Conservation (phyloP, 2,888 invertebrate species). For the Emmelina monodactyla region DNA sequence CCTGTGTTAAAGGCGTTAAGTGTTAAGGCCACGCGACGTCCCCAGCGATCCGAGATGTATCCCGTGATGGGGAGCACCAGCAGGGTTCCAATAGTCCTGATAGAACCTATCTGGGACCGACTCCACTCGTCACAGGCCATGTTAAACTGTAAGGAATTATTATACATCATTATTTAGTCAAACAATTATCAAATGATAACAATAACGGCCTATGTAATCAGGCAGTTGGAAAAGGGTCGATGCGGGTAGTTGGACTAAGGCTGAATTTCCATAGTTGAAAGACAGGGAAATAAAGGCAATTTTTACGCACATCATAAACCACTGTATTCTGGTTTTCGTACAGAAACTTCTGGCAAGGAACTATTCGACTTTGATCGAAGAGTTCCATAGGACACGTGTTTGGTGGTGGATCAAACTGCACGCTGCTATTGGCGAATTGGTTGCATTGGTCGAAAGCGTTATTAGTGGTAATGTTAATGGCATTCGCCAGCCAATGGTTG, state of each 20-base stretch:
- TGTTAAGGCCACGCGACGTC: constrained; percentile 69
- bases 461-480: constrained; percentile 29
- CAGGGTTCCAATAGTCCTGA: constrained; percentile 76
- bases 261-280: too few relatives aligned
- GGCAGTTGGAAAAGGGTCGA: too few relatives aligned
- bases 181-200: too few relatives aligned
- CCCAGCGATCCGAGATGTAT: constrained; percentile 77
- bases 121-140: constrained; percentile 76
- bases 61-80: constrained; percentile 76
- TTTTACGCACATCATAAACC: constrained; percentile 51
- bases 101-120: constrained; percentile 75
- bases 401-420: constrained; percentile 9
- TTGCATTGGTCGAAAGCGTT: constrained; percentile 35
- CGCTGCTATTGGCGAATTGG: constrained; percentile 27
- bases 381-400: constrained; percentile 33
- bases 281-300: too few relatives aligned
- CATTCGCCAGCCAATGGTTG: constrained; percentile 36
- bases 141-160: constrained; percentile 65
- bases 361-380: constrained; percentile 28
- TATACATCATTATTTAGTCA: too few relatives aligned
- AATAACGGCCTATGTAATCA: too few relatives aligned
- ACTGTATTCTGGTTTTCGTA: constrained; percentile 42
- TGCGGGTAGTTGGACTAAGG: too few relatives aligned
- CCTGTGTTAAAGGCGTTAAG: constrained; percentile 69
- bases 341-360: constrained; percentile 31